These are phyloP conservation scores for Cinclus cinclus DNA, from an alignment of 2,113 vertebrate genomes.

Conservation along the genomic window DNA sequence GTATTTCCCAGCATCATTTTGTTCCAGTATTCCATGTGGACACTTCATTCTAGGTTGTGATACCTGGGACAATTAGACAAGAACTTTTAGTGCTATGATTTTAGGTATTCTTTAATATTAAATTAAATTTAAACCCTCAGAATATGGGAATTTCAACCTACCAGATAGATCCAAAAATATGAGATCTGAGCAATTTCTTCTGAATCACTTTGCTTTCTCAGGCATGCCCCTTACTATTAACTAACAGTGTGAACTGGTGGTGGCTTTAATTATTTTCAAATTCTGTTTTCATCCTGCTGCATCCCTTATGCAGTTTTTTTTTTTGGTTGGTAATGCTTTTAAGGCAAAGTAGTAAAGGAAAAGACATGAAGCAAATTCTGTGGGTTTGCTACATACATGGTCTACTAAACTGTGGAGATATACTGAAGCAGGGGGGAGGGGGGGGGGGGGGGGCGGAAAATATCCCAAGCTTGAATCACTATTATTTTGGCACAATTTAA, in stretches of 20 bases:
- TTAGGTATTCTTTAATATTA: not conserved
- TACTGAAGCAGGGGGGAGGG: not conserved
- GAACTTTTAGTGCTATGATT: not conserved
- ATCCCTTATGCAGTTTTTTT: not conserved
- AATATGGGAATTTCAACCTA: not conserved
- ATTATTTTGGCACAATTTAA: not conserved
- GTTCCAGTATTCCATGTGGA: not conserved
- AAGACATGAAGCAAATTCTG: not conserved
- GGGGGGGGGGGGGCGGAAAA: not conserved
- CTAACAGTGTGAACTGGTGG: not conserved
- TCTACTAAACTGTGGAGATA: not conserved
- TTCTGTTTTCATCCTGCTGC: not conserved
- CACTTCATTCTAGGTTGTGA: not conserved
- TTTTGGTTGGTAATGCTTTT: not conserved
- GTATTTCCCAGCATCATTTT: not conserved
- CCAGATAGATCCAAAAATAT: conserved; percentile 21
- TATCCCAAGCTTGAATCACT: not conserved
- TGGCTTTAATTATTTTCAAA: not conserved
- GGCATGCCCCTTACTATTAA: not conserved
- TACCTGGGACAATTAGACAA: not conserved
- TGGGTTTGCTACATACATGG: not conserved
- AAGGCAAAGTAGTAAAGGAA: not conserved
- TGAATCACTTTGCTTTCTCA: conserved; percentile 5
- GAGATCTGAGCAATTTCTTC: conserved; percentile 28
- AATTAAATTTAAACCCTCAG: not conserved